Percentiles rank a stretch among this genome's conserved stretches.
These are phyloP conservation scores for Myotis findleyi DNA, from an alignment of 2,797 vertebrate species.

Conservation along the genomic window DNA sequence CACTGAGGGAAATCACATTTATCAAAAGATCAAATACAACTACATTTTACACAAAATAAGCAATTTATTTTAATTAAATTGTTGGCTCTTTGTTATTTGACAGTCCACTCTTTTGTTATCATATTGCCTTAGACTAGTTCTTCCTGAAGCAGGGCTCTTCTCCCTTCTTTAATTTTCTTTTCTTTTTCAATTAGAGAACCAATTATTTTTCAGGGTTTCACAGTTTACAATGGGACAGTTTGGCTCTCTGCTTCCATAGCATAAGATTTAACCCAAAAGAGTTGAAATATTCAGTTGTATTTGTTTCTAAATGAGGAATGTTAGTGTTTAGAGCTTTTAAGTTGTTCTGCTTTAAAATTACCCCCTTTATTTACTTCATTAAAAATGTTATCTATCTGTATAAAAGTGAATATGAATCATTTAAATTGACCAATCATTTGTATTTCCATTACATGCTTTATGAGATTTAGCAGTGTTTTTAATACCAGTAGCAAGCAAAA, in stretches of 20 bases:
- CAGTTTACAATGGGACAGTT: conserved; percentile 67
- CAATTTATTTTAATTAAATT: conserved; percentile 75
- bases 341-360: conserved; percentile 36
- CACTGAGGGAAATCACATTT: conserved; percentile 55
- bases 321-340: conserved; percentile 17
- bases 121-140: neutral
- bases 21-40: conserved; percentile 60
- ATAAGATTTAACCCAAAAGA: conserved; percentile 19
- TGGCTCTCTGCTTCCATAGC: neutral
- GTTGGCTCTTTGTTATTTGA: conserved; percentile 49
- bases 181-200: conserved; percentile 79
- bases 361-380: neutral
- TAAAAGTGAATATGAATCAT: conserved; percentile 48
- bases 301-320: conserved; percentile 49
- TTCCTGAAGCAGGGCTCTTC: conserved; percentile 55
- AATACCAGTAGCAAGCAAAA: neutral
- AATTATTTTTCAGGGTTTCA: conserved; percentile 75
- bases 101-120: neutral
- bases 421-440: neutral
- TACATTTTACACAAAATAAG: conserved; percentile 69
- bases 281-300: conserved; percentile 38
- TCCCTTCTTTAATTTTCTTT: conserved; percentile 76
- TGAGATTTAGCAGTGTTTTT: conserved; percentile 1
- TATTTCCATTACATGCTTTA: neutral
- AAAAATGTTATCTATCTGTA: neutral